Percentiles rank a stretch among this genome's conserved stretches.
phyloP scores from a whole-genome alignment of 2,888 invertebrate species.

The Zaprionus lineosus region DNA sequence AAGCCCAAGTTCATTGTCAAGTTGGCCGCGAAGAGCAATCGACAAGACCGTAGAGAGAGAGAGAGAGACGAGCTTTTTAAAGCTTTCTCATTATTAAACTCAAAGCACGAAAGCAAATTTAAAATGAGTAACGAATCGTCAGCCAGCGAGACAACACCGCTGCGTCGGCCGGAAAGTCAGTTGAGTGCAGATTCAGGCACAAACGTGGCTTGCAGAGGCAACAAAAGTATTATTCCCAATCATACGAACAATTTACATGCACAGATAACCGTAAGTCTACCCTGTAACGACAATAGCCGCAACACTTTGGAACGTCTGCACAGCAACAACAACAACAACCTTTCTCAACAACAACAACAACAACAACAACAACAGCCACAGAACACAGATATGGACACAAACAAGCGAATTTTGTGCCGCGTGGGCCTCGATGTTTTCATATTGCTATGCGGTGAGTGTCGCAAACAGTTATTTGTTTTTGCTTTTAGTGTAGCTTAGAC shows the following conservation, averaged over 20 bases:
- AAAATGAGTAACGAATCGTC: constrained; percentile 82
- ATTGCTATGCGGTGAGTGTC: constrained; percentile 87
- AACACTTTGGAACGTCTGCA: constrained; percentile 53
- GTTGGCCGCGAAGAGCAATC: constrained; percentile 17
- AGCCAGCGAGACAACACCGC: constrained; percentile 82
- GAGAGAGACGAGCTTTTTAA: constrained; percentile 27
- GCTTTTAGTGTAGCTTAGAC: constrained; percentile 4
- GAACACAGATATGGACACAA: constrained; percentile 78
- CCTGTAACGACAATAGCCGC: constrained; percentile 18
- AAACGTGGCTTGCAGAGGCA: constrained; percentile 52
- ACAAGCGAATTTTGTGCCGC: constrained; percentile 85
- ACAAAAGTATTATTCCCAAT: constrained; percentile 18
- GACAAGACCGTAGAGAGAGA: constrained; percentile 6
- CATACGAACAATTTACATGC: constrained; percentile 18
- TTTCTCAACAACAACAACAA: constrained; percentile 34
- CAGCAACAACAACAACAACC: constrained; percentile 35
- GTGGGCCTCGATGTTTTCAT: constrained; percentile 87
- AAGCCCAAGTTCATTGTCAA: constrained; percentile 68
- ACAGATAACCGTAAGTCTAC: constrained; percentile 37
- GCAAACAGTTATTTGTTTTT: neutral
- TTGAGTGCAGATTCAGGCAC: constrained; percentile 41
- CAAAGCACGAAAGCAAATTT: constrained; percentile 28
- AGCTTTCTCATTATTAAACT: constrained; percentile 33
- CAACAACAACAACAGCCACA: constrained; percentile 36
- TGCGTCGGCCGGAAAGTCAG: constrained; percentile 77